Evolutionary conservation across 2,113 vertebrate species (phyloP).

Genomic region (Etheostoma cragini): DNA sequence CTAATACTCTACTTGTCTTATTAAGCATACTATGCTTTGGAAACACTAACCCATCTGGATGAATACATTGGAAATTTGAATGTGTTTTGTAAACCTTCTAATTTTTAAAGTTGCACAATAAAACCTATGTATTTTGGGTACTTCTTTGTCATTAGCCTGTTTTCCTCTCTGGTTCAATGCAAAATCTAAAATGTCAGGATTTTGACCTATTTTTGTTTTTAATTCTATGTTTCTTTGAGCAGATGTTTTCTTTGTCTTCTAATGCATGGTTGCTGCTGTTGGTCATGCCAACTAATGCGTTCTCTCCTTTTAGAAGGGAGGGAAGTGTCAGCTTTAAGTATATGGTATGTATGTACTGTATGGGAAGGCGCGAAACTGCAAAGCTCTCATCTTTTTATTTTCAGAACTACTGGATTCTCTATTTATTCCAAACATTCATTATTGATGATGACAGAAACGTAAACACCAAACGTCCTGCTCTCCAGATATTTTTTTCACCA

Average conservation of each 20-base stretch:
- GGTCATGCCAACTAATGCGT: constrained; percentile 15
- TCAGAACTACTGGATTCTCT: constrained; percentile 17
- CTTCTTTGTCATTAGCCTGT: neutral
- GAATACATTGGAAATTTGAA: neutral
- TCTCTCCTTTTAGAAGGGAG: neutral
- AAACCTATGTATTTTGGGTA: neutral
- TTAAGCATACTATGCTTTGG: neutral
- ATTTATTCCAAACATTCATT: constrained; percentile 27
- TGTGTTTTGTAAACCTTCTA: neutral
- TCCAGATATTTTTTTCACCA: neutral
- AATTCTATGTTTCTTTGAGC: neutral
- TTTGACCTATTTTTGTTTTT: too few relatives aligned
- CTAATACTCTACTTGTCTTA: neutral
- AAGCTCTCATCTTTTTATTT: constrained; percentile 39
- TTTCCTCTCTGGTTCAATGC: neutral
- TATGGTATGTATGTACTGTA: neutral
- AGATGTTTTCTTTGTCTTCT: neutral
- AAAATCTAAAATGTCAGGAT: neutral
- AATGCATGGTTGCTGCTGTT: neutral
- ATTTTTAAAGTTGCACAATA: neutral
- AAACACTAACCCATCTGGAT: neutral
- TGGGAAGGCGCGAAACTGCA: constrained; percentile 7
- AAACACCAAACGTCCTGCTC: constrained; percentile 2
- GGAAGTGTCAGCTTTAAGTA: constrained; percentile 15
- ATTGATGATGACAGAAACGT: constrained; percentile 34